Evolutionary conservation across 2,888 invertebrate genomes (phyloP), one percentile per base, ranked within the genome.

Genomic region (Euclidia mi): DNA sequence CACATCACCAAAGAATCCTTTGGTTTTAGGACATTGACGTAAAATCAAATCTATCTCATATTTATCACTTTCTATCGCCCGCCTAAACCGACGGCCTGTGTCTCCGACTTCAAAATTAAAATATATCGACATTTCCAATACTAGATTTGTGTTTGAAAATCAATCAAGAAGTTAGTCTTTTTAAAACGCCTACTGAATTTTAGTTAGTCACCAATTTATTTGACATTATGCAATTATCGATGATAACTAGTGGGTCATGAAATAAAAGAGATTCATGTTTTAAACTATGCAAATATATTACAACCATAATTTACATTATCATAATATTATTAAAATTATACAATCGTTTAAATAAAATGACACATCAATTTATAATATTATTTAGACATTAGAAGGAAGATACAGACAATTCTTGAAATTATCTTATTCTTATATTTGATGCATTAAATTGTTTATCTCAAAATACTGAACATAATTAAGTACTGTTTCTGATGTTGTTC

Each of bases 231-330:
- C n/a, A n/a, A n/a, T n/a, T n/a, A n/a, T n/a, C n/a, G n/a, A n/a
- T n/a, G n/a, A n/a, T n/a, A 34, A 85, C 90, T 80, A 68, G 31
- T 58, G 47, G 87, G 91, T 72, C 65, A 76, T 71, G 88, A 67
- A 67, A 71, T 71, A 69, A 73, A 61, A 68, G 50, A 59, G 69
- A 64, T 41, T 48, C 10, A 40, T 37, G 48, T 65, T 81, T 83
- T 82, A 80, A 83, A 84, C 78, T 89, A 88, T 82, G 79, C 79
- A 78, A 85, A 88, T 91, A 90, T 90, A 91, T 89, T 90, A 90
- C 87, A 89, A 84, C 69, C 79, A 89, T 82, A 89, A 89, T 89
- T 89, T 89, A 88, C 86, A 88, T 66, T 65, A 76, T n/a, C n/a
- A n/a, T 76, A 76, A 74, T 73, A 78, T 71, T 79, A 75, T 47